phyloP scores from a whole-genome alignment of 1,140 invertebrate genomes.

The Cydia pomonella region DNA sequence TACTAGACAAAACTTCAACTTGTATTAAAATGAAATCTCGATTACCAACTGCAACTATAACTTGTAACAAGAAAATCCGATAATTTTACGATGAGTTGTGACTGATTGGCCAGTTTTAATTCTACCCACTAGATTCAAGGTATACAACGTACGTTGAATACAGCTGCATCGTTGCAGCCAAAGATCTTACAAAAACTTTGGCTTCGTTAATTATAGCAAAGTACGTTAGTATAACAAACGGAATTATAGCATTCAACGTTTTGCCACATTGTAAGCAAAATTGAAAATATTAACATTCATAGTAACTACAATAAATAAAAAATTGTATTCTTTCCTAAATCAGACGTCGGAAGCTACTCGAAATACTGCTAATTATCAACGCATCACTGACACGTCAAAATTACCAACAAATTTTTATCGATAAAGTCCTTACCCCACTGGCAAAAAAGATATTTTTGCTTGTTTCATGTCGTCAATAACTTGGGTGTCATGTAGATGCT shows the following conservation, averaged over 20 bases:
- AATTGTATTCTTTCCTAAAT: not conserved
- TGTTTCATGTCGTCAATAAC: not conserved
- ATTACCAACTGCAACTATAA: not conserved
- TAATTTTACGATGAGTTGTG: too few relatives aligned
- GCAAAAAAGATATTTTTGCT: not conserved
- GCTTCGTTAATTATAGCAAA: too few relatives aligned
- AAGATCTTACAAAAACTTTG: too few relatives aligned
- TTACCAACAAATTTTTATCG: not conserved
- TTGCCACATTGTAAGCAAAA: not conserved
- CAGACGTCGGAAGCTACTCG: not conserved
- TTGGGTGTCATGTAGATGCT: not conserved
- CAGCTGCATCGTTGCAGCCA: too few relatives aligned
- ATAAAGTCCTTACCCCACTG: not conserved
- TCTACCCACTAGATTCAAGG: too few relatives aligned
- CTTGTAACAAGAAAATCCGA: too few relatives aligned
- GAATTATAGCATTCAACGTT: not conserved
- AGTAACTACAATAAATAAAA: not conserved
- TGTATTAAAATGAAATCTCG: not conserved
- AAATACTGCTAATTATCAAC: slow-evolving; percentile 13
- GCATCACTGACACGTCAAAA: slow-evolving; percentile 11
- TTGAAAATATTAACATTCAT: not conserved
- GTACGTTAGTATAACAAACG: too few relatives aligned
- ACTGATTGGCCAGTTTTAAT: too few relatives aligned
- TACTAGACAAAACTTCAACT: not conserved
- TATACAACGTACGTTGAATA: too few relatives aligned